A percentile compares a stretch with the other conserved stretches of the same genome.
phyloP scores from a whole-genome alignment of 1,140 invertebrate genomes.

The Himalopsyche phryganea region DNA sequence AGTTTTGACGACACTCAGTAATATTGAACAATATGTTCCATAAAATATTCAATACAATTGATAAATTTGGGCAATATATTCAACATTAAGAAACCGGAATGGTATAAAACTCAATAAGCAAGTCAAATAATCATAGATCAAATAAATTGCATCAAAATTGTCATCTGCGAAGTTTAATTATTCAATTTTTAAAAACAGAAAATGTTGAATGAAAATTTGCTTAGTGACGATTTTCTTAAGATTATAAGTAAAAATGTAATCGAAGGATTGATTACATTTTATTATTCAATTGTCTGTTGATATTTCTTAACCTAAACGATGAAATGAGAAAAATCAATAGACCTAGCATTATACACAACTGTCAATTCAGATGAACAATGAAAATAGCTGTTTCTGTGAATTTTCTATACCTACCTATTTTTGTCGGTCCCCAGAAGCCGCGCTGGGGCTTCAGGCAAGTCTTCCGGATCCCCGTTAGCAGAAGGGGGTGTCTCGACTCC shows the following conservation, averaged over 20 bases:
- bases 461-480: neutral
- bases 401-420: conserved; percentile 43
- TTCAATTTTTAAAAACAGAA: conserved; percentile 41
- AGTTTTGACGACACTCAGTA: too few relatives aligned
- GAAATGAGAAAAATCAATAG: conserved; percentile 51
- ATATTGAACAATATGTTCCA: too few relatives aligned
- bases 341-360: conserved; percentile 42
- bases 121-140: conserved; percentile 4
- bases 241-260: too few relatives aligned
- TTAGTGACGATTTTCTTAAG: neutral
- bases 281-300: too few relatives aligned
- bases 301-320: conserved; percentile 45
- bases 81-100: too few relatives aligned
- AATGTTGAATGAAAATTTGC: conserved; percentile 36
- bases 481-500: conserved; percentile 2
- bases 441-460: neutral
- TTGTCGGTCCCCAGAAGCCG: conserved; percentile 28
- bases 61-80: neutral
- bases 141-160: conserved; percentile 39
- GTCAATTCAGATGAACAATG: conserved; percentile 35
- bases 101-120: too few relatives aligned
- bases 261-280: too few relatives aligned
- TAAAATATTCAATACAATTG: too few relatives aligned
- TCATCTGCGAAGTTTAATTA: conserved; percentile 38
- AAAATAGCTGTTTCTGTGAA: conserved; percentile 31